Conservation (phyloP, 1,140 invertebrate genomes). For the Wasmannia auropunctata region DNA sequence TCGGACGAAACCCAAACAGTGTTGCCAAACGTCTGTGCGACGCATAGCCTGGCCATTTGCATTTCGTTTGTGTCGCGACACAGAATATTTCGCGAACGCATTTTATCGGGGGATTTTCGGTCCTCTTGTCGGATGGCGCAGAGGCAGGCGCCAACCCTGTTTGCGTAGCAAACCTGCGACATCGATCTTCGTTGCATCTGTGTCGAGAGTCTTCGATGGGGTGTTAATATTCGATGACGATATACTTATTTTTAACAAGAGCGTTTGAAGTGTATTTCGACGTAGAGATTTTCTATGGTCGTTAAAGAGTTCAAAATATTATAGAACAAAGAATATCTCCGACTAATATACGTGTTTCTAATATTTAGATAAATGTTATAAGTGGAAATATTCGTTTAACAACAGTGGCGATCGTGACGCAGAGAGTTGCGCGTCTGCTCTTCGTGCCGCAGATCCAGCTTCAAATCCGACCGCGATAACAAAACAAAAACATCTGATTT, state of each 20-base stretch:
- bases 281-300: not conserved
- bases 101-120: slow-evolving; percentile 67
- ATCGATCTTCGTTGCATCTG: slow-evolving; percentile 51
- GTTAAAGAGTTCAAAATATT: slow-evolving; percentile 17
- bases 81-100: slow-evolving; percentile 74
- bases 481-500: too few relatives aligned
- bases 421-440: too few relatives aligned
- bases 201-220: slow-evolving; percentile 50
- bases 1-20: slow-evolving; percentile 81
- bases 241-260: slow-evolving; percentile 46
- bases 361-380: not conserved
- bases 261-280: not conserved
- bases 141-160: slow-evolving; percentile 28
- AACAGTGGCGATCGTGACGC: too few relatives aligned
- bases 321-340: not conserved
- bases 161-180: slow-evolving; percentile 59
- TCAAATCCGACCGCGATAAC: too few relatives aligned
- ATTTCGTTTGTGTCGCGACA: slow-evolving; percentile 79
- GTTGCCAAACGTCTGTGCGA: slow-evolving; percentile 83
- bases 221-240: slow-evolving; percentile 59
- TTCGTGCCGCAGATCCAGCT: too few relatives aligned
- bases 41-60: slow-evolving; percentile 81
- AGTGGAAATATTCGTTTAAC: too few relatives aligned
- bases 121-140: slow-evolving; percentile 31
- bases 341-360: not conserved